Conservation (phyloP, 2,888 invertebrate species). For the Spodoptera picta region DNA sequence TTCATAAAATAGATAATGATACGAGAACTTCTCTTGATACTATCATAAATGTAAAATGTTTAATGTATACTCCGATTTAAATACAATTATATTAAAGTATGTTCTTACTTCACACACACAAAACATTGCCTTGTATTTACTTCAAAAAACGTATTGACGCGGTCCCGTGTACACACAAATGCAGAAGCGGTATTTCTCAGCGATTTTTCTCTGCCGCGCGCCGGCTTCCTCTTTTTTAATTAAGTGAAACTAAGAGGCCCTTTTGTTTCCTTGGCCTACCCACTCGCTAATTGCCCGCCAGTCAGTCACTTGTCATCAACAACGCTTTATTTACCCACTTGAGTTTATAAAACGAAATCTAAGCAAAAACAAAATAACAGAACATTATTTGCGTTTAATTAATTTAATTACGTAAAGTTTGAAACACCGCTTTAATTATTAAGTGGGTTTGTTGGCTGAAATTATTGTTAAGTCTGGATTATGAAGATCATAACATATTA, state of each 20-base stretch:
- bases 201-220: slow-evolving; percentile 68
- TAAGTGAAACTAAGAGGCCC: slow-evolving; percentile 82
- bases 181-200: slow-evolving; percentile 57
- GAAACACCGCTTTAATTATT: slow-evolving; percentile 12
- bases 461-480: slow-evolving; percentile 6
- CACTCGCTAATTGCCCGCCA: slow-evolving; percentile 81
- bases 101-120: neutral
- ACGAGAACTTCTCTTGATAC: no score
- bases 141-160: slow-evolving; percentile 28
- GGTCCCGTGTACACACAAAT: slow-evolving; percentile 25
- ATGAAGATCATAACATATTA: neutral
- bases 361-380: slow-evolving; percentile 50
- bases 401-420: slow-evolving; percentile 27
- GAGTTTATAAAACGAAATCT: slow-evolving; percentile 64
- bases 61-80: no score
- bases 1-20: neutral
- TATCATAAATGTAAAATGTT: no score
- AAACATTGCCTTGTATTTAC: slow-evolving; percentile 1
- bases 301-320: slow-evolving; percentile 82
- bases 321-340: slow-evolving; percentile 75
- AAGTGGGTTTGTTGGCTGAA: slow-evolving; percentile 10
- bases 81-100: neutral
- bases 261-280: slow-evolving; percentile 73
- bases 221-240: slow-evolving; percentile 79
- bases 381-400: slow-evolving; percentile 33